Conservation (phyloP, 2,888 invertebrate genomes). For the Dendrolimus houi region DNA sequence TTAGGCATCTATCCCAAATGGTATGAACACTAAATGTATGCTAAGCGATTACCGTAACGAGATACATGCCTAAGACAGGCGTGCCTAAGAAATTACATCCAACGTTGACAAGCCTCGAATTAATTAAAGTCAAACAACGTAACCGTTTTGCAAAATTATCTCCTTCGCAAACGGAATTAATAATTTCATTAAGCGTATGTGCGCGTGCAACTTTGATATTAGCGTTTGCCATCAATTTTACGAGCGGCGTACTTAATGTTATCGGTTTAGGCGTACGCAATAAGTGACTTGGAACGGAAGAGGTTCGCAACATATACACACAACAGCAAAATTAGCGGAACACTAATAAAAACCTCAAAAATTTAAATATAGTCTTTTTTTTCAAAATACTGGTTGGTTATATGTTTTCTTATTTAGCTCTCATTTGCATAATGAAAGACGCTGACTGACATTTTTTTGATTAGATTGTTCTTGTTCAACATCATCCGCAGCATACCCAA, state of each 20-base stretch:
- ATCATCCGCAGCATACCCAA: no score
- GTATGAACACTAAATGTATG: conserved; percentile 39
- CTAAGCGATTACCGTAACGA: conserved; percentile 56
- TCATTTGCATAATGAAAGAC: no score
- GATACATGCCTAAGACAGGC: conserved; percentile 55
- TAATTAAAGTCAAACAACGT: conserved; percentile 73
- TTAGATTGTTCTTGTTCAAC: no score
- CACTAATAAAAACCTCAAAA: no score
- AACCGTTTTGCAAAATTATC: conserved; percentile 63
- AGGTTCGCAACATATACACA: neutral
- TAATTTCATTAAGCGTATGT: conserved; percentile 54
- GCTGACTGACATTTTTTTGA: no score
- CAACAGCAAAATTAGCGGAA: no score
- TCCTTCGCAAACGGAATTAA: conserved; percentile 61
- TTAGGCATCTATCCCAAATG: conserved; percentile 9
- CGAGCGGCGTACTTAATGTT: neutral
- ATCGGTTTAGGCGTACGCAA: neutral
- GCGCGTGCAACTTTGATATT: conserved; percentile 2
- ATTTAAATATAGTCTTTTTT: no score
- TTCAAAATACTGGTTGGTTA: no score
- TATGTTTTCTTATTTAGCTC: no score
- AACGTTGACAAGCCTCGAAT: conserved; percentile 69
- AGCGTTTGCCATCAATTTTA: conserved; percentile 1
- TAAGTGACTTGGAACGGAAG: neutral
- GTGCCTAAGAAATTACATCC: conserved; percentile 58